Conservation (phyloP, 2,797 vertebrate species). For the Vespertilio murinus region DNA sequence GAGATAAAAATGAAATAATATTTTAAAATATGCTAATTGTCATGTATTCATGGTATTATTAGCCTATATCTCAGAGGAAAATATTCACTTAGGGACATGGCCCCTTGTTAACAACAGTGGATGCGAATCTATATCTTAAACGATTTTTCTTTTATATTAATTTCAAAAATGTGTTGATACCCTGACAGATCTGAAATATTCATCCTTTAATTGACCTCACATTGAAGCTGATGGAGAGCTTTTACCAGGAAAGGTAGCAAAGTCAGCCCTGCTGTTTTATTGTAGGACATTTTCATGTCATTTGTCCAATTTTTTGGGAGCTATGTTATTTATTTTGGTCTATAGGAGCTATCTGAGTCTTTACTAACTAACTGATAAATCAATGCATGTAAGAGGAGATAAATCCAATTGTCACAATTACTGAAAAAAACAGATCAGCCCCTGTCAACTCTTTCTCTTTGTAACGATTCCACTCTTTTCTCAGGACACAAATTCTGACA, state of each 20-base stretch:
- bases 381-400: neutral
- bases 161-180: neutral
- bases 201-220: neutral
- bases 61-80: neutral
- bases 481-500: neutral
- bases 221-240: neutral
- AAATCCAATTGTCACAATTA: neutral
- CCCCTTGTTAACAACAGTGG: neutral
- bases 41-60: neutral
- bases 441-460: neutral
- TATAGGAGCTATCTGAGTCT: neutral
- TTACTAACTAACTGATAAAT: neutral
- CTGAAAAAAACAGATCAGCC: neutral
- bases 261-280: neutral
- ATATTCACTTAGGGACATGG: neutral
- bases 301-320: neutral
- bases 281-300: neutral
- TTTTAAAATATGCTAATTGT: slow-evolving; percentile 19
- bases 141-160: neutral
- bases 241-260: neutral
- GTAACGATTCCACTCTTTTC: neutral
- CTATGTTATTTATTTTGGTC: neutral
- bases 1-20: slow-evolving; percentile 9
- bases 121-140: neutral
- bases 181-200: neutral